Base-by-base conservation (phyloP, 1,140 invertebrate species). In the Drosophila nasuta region DNA sequence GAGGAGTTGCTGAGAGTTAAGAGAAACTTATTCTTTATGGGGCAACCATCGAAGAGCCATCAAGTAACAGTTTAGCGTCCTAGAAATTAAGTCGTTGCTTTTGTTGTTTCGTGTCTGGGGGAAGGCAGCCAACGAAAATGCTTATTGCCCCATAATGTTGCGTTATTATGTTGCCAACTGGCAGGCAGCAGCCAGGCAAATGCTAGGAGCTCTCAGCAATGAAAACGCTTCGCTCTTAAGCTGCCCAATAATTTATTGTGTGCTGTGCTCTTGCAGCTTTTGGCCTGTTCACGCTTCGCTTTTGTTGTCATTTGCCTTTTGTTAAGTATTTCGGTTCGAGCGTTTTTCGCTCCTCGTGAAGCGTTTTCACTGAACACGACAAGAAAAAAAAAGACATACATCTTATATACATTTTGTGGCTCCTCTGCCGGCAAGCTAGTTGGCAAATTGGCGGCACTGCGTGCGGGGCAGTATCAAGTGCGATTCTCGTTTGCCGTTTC, bases 401-500 rank as follows among this genome's bases (percentile, higher is more conserved):
- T 46, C 13, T 13, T 45, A 13, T 43, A n/a, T 28, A 59, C 33
- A 43, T 52, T 38, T 52, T 54, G 33, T 38, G 64, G 70, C 70
- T 59, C 70, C 67, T 72, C 52, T 35, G 45, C 13, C 13, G 62
- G 69, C 45, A 60, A 51, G 52, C 58, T 73, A 77, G 71, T 77
- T 75, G 58, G 67, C 59, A 71, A 76, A 66, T 64, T 71, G 59
- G 67, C 46, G 60, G 74, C 74, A 52, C 59, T 66, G 67, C 38
- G 74, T 65, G 60, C 67, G 67, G 66, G 59, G 43, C 43, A 48
- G 51, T 38, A 38, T 62, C 68, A 41, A 59, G 56, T 51, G 69
- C 69, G 52, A 58, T 72, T 57, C 30, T 65, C 62, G 45, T 25
- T 25, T 71, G 49, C 28, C 62, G 25, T 43, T 41, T 57, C 33